Evolutionary conservation across 2,888 invertebrate species (phyloP), one percentile per base, ranked within the genome.

Genomic region (Scaptomyza parva): DNA sequence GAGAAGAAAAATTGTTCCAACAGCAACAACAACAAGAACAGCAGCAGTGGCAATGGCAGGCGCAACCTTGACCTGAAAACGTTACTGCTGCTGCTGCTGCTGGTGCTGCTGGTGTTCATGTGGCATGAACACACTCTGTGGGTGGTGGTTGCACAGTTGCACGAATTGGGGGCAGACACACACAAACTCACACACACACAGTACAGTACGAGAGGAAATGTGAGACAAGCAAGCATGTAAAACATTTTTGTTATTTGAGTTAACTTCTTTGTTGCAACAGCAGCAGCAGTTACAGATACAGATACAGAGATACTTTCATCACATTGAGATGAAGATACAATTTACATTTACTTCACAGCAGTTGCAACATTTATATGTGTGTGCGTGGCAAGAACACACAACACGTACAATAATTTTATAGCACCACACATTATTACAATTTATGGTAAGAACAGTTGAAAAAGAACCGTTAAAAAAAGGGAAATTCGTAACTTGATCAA

Each of bases 31-130:
- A n/a, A n/a, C n/a, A n/a, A n/a, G n/a, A 20, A 20, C 18, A 48
- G 14, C 50, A 52, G 22, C 55, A 48, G 63, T 55, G 54, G 60
- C 69, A 47, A 8, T 45, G 41, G 75, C 70, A 74, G 70, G 60
- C 63, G 64, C 87, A 90, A 90, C 90, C 90, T 90, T 90, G 90
- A 91, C 90, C 90, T 91, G 90, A 64, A 91, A 89, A 90, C 58
- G 68, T 43, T 40, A 43, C 52, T 51, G 35, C 35, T 43, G 20
- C 33, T 28, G 30, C 22, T 22, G 22, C 22, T 50, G 35, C n/a
- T 44, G 28, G 26, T 22, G 22, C 22, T 50, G 35, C n/a, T 44
- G 28, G 26, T 33, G 35, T 35, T 35, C 67, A 58, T 88, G 82
- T 76, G 80, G 76, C 81, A 76, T 71, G 18, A 55, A 61, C 30